Evolutionary conservation across 2,888 invertebrate species (phyloP), one percentile per base, ranked within the genome.

Genomic region (Gastrophysa polygoni): DNA sequence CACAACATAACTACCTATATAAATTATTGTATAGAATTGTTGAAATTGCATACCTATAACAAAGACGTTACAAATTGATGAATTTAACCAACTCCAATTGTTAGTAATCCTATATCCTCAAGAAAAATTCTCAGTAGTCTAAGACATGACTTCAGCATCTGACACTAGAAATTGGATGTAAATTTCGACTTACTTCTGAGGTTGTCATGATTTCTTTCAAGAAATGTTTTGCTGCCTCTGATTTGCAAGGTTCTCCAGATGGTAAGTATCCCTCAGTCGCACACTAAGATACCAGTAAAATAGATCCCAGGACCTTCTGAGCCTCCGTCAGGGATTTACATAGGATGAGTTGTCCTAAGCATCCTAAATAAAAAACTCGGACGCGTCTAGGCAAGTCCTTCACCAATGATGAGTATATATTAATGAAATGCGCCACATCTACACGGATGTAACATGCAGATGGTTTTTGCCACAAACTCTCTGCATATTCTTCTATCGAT

Each of bases 361-460:
- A 24, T 28, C 20, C 28, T 16, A 29, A 29, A 28, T 56, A 56
- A 29, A 56, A 56, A 16, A 20, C 10, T 21, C 17, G 11, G 5
- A 47, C 16, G 16, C 16, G 24, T 2, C 24, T 28, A 8, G 28
- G 46, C n/a, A 28, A 16, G 17, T 56, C 21, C 32, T 56, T 47
- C 29, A 56, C 28, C 8, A 56, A 47, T 10, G 29, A 17, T 47
- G 32, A 14, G 32, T 56, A 56, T 17, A 16, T 56, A 2, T 56
- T 56, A 10, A 56, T 14, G 28, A 56, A 56, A 47, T 56, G 56
- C 1, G 56, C 56, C n/a, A 38, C 38, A 38, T 56, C 56, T 17
- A 47, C 18, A 6, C 56, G 46, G 1, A 56, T 29, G 17, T 47
- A 56, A 21, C 56, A 56, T 38, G 38, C 38, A 20, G 47, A 14